Percentiles rank a stretch among this genome's conserved stretches.
phyloP scores from a whole-genome alignment of 2,888 invertebrate species.

The Abscondita cerata region DNA sequence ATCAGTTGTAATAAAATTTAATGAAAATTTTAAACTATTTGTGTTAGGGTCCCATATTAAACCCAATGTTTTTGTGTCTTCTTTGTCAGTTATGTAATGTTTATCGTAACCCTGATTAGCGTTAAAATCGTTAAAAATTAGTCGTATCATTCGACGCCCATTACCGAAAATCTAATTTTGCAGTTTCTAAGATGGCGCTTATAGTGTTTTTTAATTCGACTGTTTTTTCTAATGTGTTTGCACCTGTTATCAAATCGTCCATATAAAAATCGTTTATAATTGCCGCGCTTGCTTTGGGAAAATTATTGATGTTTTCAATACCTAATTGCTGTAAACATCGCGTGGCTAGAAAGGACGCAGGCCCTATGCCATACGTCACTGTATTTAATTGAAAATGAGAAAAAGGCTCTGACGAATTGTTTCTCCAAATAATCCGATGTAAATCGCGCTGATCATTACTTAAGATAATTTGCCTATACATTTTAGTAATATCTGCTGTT shows the following conservation, averaged over 20 bases:
- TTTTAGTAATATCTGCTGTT: slow-evolving; percentile 36
- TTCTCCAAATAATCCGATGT: slow-evolving; percentile 37
- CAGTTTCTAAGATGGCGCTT: too few relatives aligned
- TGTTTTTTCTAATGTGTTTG: background rate
- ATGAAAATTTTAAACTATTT: background rate
- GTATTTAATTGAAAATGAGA: slow-evolving; percentile 31
- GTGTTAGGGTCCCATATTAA: background rate
- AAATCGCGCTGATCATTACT: slow-evolving; percentile 23
- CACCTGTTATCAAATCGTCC: background rate
- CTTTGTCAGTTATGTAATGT: background rate
- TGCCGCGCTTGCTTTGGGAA: background rate
- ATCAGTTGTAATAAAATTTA: background rate
- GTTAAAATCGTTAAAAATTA: background rate
- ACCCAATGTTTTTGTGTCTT: background rate
- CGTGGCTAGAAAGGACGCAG: slow-evolving; percentile 35
- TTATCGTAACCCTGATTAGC: background rate
- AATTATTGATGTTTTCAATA: background rate
- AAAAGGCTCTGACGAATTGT: slow-evolving; percentile 18
- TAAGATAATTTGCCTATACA: slow-evolving; percentile 39
- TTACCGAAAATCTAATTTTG: too few relatives aligned
- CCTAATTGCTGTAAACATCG: slow-evolving; percentile 35
- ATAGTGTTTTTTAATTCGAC: background rate
- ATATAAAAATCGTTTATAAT: too few relatives aligned
- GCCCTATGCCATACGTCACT: slow-evolving; percentile 35
- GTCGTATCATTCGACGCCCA: too few relatives aligned